phyloP scores from a whole-genome alignment of 2,797 vertebrate genomes.

The Lagorchestes hirsutus region DNA sequence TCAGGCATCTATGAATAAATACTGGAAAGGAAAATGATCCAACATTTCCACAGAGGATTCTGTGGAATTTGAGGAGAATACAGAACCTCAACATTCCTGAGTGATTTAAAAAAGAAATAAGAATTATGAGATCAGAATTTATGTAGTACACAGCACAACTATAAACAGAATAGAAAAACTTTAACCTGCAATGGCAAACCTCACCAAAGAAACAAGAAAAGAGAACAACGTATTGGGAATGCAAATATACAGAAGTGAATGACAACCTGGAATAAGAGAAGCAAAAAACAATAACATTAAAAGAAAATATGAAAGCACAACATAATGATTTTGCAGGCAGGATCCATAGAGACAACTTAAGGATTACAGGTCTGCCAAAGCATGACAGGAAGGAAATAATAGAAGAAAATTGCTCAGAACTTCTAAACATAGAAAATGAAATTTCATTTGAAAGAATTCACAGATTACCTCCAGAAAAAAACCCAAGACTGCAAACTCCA shows the following conservation, averaged over 20 bases:
- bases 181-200: background rate
- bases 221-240: background rate
- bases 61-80: background rate
- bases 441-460: background rate
- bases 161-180: background rate
- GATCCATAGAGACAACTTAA: background rate
- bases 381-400: background rate
- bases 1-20: background rate
- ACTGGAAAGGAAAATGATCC: background rate
- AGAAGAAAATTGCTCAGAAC: background rate
- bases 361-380: background rate
- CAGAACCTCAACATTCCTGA: background rate
- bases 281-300: background rate
- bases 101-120: background rate
- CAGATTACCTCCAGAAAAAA: background rate
- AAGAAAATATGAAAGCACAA: background rate
- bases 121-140: background rate
- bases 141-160: background rate
- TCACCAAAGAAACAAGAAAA: background rate
- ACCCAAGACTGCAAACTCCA: background rate
- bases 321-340: background rate
- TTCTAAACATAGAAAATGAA: background rate
- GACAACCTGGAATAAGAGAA: background rate
- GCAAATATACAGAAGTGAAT: background rate
- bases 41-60: background rate